Evolutionary conservation across 1,140 invertebrate genomes (phyloP).

Genomic region (Planococcus citri): DNA sequence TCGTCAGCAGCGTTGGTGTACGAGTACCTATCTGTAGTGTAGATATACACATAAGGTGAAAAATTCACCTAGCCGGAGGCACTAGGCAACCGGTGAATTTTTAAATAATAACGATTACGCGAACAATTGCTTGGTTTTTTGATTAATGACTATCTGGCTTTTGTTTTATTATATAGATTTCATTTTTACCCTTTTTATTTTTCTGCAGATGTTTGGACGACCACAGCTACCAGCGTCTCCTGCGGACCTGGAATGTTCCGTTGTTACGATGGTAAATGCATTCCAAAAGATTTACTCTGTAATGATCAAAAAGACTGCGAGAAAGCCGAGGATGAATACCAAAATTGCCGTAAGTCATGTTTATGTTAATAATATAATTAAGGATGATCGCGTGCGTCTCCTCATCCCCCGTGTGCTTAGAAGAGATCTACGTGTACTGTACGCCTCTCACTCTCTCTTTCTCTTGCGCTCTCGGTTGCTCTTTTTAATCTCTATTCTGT

Average conservation of each 20-base stretch:
- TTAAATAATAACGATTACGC: neutral
- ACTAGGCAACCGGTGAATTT: too few relatives aligned
- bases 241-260: constrained; percentile 54
- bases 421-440: neutral
- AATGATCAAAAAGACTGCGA: constrained; percentile 84
- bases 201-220: constrained; percentile 19
- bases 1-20: neutral
- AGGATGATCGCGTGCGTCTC: too few relatives aligned
- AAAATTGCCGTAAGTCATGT: constrained; percentile 49
- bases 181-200: neutral
- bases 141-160: constrained; percentile 1
- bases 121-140: neutral
- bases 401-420: too few relatives aligned
- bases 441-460: neutral
- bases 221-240: neutral
- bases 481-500: too few relatives aligned
- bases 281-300: constrained; percentile 67
- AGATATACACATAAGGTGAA: too few relatives aligned
- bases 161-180: neutral
- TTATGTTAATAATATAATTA: neutral
- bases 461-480: too few relatives aligned
- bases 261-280: constrained; percentile 75
- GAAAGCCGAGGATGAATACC: constrained; percentile 78
- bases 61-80: too few relatives aligned
- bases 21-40: too few relatives aligned